phyloP scores from a whole-genome alignment of 2,797 vertebrate species.

The Amazona finschi region DNA sequence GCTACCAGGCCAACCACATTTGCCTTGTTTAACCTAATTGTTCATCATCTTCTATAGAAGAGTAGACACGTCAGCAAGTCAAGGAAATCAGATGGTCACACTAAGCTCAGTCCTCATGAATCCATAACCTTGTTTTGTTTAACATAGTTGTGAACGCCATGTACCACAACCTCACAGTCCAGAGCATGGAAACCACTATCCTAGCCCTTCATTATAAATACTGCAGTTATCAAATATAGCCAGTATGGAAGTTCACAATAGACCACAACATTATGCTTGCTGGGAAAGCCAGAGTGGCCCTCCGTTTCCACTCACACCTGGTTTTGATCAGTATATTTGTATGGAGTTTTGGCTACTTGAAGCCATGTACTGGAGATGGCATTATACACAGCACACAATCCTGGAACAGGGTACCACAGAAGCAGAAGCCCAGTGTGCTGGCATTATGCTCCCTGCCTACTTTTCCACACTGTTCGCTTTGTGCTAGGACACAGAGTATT shows the following conservation, averaged over 20 bases:
- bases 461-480: not conserved
- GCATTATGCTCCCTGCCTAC: not conserved
- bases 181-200: not conserved
- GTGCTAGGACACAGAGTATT: not conserved
- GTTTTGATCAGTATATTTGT: not conserved
- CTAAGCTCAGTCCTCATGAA: not conserved
- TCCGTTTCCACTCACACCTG: not conserved
- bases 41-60: not conserved
- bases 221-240: constrained; percentile 42
- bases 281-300: not conserved
- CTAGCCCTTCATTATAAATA: not conserved
- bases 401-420: not conserved
- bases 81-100: not conserved
- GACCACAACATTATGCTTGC: not conserved
- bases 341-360: not conserved
- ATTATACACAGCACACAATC: not conserved
- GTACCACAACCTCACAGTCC: not conserved
- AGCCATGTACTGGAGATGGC: not conserved
- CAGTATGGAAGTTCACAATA: not conserved
- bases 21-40: not conserved
- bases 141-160: not conserved
- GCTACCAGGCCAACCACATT: not conserved
- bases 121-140: not conserved
- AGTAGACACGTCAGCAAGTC: not conserved
- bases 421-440: not conserved